phyloP scores from a whole-genome alignment of 2,888 invertebrate genomes.

The Scrobipalpa costella region DNA sequence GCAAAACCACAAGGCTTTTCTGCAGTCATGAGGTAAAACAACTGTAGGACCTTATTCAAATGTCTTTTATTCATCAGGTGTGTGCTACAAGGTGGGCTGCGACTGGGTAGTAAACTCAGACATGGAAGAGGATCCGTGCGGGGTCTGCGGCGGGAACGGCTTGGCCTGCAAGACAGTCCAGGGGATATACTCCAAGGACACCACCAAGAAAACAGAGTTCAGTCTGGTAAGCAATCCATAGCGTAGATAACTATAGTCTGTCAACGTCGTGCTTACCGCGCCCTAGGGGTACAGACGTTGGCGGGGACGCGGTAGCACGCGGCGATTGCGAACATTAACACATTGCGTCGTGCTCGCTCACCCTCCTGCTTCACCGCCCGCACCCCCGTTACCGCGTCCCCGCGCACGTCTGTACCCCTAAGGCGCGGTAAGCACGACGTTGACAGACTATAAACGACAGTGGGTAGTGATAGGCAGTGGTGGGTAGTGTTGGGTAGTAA shows the following conservation, averaged over 20 bases:
- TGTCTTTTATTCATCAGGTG: conserved; percentile 48
- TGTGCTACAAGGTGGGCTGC: conserved; percentile 92
- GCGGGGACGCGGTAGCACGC: no score
- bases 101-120: conserved; percentile 93
- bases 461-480: no score
- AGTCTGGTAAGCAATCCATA: conserved; percentile 67
- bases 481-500: no score
- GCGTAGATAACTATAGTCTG: neutral
- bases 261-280: no score
- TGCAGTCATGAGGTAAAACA: neutral
- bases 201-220: conserved; percentile 78
- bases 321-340: no score
- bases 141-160: conserved; percentile 92
- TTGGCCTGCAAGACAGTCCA: conserved; percentile 89
- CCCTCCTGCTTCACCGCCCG: no score
- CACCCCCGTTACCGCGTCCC: no score
- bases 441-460: neutral
- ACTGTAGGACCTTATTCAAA: neutral
- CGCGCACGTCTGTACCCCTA: no score
- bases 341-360: no score
- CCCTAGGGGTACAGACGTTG: no score
- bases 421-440: no score
- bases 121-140: conserved; percentile 90
- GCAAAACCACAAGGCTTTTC: no score
- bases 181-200: conserved; percentile 85